Base-by-base conservation (phyloP, 2,113 vertebrate species). In the Actenoides hombroni region DNA sequence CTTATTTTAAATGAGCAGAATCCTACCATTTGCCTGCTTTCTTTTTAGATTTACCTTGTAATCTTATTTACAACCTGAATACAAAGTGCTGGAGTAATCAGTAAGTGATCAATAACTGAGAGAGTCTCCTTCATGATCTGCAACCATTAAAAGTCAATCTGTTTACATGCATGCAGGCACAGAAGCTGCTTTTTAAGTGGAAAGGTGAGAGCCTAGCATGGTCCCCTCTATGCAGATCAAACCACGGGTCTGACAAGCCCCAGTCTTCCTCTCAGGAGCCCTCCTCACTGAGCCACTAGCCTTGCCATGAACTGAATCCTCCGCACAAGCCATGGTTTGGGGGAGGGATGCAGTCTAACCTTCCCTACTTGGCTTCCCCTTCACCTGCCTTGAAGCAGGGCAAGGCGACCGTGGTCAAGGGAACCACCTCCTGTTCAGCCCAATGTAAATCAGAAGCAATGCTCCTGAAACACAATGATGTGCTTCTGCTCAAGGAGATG, bases 21-120 rank as follows among this genome's bases (percentile, higher is more conserved):
- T 87, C 88, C 94, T 79, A 89, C 77, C 11, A 63, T 79, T 56
- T 33, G 10, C 20, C 75, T 83, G 79, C 73, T 86, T 71, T 67
- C 49, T 39, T 92, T 76, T 94, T 53, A 86, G 61, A 65, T 86
- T 91, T 80, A 60, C 57, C 40, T 71, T 75, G 59, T 69, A 90
- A 94, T 83, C 75, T 57, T 86, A 86, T 94, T 91, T 87, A 83
- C 54, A 56, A 64, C 42, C 69, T 76, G 92, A 84, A 86, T 65
- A 70, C 16, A 40, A 69, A 96, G n/a, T 37, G 35, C 70, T 77
- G 70, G 63, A 83, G 77, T 35, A 59, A 88, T 65, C 84, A 85
- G 46, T 48, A 39, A 16, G 68, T 73, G 84, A 97, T 60, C 53
- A 0, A 80, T 90, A 86, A 61, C 60, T 9, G 11, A 57, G 25